Evolutionary conservation across 2,113 vertebrate species (phyloP).

Genomic region (Amphilophus citrinellus): DNA sequence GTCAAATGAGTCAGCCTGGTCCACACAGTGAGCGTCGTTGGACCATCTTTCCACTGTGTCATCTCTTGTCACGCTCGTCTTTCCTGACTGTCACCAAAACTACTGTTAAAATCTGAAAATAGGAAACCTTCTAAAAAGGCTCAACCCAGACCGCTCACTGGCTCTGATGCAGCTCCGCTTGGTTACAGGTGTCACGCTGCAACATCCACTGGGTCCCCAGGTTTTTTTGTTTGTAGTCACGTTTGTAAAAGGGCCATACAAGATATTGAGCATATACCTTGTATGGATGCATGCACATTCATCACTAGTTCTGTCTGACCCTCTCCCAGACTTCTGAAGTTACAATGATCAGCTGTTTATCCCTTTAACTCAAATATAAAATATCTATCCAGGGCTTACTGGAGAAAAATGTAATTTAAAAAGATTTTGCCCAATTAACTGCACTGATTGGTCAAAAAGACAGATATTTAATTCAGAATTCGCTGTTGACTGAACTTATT

Average conservation of each 20-base stretch:
- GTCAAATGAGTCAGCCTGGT: conserved; percentile 29
- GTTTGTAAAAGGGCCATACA: no score
- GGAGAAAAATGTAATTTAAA: not conserved
- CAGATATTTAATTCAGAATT: not conserved
- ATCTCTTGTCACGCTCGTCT: not conserved
- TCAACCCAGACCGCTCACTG: not conserved
- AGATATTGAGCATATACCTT: no score
- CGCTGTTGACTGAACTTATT: not conserved
- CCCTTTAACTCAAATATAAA: conserved; percentile 8
- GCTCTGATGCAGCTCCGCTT: not conserved
- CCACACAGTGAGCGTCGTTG: not conserved
- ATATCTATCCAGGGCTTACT: not conserved
- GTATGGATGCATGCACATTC: no score
- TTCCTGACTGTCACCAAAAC: not conserved
- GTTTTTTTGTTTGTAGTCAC: no score
- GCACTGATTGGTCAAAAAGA: not conserved
- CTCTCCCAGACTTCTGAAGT: not conserved
- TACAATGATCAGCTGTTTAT: not conserved
- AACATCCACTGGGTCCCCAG: not conserved
- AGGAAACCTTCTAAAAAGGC: not conserved
- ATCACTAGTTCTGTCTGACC: not conserved
- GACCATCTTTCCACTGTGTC: not conserved
- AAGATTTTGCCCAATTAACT: not conserved
- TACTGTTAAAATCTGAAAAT: not conserved
- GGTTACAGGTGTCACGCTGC: not conserved